Evolutionary conservation across 2,888 invertebrate genomes (phyloP).

Genomic region (Megalurothrips usitatus): DNA sequence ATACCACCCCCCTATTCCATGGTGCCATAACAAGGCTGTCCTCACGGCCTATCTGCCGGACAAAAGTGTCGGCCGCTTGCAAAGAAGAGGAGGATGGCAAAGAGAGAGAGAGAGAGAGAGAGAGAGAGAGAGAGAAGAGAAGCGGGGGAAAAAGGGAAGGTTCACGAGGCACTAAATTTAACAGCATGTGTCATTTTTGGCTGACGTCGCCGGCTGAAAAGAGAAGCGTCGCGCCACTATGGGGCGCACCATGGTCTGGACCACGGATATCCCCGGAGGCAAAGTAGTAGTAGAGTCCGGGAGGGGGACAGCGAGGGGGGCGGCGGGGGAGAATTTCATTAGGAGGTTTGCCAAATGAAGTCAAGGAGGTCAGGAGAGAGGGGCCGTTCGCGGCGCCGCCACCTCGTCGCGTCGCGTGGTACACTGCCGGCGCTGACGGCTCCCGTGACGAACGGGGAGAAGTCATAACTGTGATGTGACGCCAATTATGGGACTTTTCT

Average conservation of each 20-base stretch:
- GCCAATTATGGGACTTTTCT: too few species aligned
- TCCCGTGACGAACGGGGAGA: too few species aligned
- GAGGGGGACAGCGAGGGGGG: neutral
- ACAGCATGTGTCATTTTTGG: slow-evolving; percentile 8
- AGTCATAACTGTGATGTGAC: too few species aligned
- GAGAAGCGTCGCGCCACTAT: neutral
- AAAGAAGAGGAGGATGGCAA: too few species aligned
- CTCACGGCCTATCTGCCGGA: too few species aligned
- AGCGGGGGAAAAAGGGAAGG: too few species aligned
- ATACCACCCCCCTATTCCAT: too few species aligned
- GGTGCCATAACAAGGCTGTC: too few species aligned
- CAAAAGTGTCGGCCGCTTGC: too few species aligned
- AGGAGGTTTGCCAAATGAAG: slow-evolving; percentile 26
- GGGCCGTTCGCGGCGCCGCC: neutral
- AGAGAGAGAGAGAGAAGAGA: too few species aligned
- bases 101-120: too few species aligned
- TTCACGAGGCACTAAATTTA: neutral
- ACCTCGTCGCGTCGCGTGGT: neutral
- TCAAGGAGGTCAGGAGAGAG: neutral
- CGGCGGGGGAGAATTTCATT: slow-evolving; percentile 7
- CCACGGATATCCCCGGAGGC: neutral
- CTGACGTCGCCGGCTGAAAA: neutral
- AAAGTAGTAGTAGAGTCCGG: neutral
- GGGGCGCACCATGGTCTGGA: neutral
- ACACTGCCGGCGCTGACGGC: too few species aligned